A percentile compares a stretch with the other conserved stretches of the same genome.
Conservation (phyloP, 2,113 vertebrate species). For the Morone chrysops region DNA sequence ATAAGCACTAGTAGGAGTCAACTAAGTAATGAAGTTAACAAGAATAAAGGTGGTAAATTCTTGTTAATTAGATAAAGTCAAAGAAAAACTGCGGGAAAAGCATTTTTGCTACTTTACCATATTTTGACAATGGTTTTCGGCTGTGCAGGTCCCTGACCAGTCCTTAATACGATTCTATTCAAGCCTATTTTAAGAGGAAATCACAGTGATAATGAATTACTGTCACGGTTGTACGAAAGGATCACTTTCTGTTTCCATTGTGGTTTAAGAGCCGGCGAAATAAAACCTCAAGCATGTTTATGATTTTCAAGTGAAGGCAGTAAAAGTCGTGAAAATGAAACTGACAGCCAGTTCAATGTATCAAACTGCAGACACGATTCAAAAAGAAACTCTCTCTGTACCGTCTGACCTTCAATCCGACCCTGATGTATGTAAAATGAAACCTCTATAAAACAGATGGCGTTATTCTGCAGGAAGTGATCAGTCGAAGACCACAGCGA, state of each 20-base stretch:
- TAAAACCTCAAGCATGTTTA: not conserved
- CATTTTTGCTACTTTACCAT: not conserved
- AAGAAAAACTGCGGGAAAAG: not conserved
- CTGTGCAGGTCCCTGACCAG: constrained; percentile 12
- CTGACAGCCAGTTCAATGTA: not conserved
- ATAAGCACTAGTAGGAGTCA: not conserved
- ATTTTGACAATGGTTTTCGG: not conserved
- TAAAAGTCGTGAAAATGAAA: not conserved
- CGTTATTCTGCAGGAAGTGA: not conserved
- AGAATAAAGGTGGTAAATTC: not conserved
- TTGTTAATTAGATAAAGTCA: not conserved
- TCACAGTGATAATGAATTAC: not conserved
- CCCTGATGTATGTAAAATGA: not conserved
- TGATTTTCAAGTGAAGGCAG: not conserved
- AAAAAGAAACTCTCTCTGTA: not conserved
- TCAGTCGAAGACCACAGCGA: not conserved
- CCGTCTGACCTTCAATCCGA: not conserved
- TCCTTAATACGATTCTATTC: not conserved
- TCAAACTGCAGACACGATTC: not conserved
- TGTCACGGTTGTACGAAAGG: not conserved
- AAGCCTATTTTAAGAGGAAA: not conserved
- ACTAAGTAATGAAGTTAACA: not conserved
- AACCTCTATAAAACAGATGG: not conserved
- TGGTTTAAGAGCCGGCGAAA: not conserved
- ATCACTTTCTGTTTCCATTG: not conserved